phyloP scores from a whole-genome alignment of 2,113 vertebrate genomes.

The Grantiella picta region DNA sequence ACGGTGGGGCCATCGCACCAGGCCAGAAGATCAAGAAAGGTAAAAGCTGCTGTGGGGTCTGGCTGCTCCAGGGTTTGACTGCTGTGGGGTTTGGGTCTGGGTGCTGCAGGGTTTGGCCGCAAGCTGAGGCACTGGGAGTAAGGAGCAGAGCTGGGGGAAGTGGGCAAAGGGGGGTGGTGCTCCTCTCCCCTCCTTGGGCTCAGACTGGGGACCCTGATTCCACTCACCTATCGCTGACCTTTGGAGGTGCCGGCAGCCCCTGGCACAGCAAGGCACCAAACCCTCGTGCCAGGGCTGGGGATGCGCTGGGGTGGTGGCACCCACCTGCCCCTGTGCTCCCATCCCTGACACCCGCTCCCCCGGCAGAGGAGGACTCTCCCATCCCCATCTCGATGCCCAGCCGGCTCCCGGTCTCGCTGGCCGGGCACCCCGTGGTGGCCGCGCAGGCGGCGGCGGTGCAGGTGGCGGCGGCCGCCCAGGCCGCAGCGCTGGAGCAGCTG shows the following conservation, averaged over 20 bases:
- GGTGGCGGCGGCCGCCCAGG: constrained; percentile 82
- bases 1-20: constrained; percentile 78
- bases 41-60: neutral
- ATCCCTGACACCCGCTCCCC: neutral
- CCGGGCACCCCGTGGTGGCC: constrained; percentile 81
- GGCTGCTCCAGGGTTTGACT: neutral
- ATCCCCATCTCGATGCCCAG: constrained; percentile 75
- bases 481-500: constrained; percentile 90
- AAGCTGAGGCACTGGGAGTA: neutral
- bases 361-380: constrained; percentile 83
- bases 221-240: neutral
- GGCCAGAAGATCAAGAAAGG: constrained; percentile 95
- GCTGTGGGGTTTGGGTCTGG: neutral
- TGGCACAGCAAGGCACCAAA: fast-evolving
- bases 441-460: constrained; percentile 82
- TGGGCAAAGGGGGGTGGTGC: fast-evolving
- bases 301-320: neutral
- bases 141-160: neutral
- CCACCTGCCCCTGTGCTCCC: fast-evolving
- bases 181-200: neutral
- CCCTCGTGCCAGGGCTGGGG: fast-evolving
- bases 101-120: fast-evolving
- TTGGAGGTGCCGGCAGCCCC: neutral
- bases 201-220: fast-evolving
- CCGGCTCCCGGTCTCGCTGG: constrained; percentile 78